Conservation (phyloP, 2,113 vertebrate species). For the Empidonax alnorum region DNA sequence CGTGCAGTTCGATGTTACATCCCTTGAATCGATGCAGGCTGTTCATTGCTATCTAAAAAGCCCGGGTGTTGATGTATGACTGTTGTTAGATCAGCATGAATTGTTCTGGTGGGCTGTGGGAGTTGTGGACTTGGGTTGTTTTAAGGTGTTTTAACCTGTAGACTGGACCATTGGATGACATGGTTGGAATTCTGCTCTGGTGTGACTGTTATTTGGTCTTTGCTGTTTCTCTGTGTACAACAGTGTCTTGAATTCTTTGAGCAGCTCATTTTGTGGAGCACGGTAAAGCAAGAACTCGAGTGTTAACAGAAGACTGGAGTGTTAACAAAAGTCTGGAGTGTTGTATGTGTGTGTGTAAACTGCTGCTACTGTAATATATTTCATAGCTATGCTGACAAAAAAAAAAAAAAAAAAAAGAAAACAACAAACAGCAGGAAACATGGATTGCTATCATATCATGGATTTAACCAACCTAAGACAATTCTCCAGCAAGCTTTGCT, state of each 20-base stretch:
- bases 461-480: conserved; percentile 34
- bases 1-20: background rate
- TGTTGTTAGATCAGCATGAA: conserved; percentile 11
- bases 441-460: background rate
- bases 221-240: background rate
- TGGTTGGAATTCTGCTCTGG: background rate
- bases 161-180: background rate
- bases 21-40: background rate
- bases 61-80: background rate
- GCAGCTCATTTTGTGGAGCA: background rate
- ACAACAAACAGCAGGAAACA: conserved; percentile 11
- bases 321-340: background rate
- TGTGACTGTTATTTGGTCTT: background rate
- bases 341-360: background rate
- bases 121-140: background rate
- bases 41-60: conserved; percentile 32
- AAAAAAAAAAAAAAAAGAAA: background rate
- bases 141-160: background rate
- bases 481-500: conserved; percentile 22
- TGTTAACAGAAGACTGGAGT: background rate
- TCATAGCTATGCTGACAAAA: background rate
- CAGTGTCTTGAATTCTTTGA: background rate
- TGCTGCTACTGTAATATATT: conserved; percentile 11
- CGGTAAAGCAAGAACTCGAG: background rate
- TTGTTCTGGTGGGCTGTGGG: conserved; percentile 15